Evolutionary conservation across 2,797 vertebrate species (phyloP), one percentile per base, ranked within the genome.

Genomic region (Chelidonichthys spinosus): DNA sequence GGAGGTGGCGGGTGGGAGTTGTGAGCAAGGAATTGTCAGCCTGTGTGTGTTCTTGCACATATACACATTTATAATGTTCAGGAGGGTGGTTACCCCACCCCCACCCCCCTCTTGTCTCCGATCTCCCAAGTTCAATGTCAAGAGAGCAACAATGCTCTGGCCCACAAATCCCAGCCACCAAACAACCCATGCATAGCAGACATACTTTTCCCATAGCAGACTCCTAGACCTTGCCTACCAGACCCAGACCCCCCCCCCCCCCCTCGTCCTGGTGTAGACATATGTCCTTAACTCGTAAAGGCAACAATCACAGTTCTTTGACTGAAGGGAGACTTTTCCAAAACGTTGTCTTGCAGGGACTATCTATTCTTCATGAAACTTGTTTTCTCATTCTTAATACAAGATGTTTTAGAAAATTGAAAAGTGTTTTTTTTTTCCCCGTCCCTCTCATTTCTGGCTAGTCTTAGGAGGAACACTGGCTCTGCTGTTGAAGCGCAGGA

Each of bases 91-190:
- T 70, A 47, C 71, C 76, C 58, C 42, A 11, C 40, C 50, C 1
- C 6, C 1, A 25, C 25, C 25, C 25, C 44, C 46, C 36, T 69
- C 25, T 64, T 52, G 59, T 83, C 86, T 82, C 63, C 74, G 39
- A 84, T 86, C 83, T 85, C 82, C 81, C 90, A 94, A 94, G 93
- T 94, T 94, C 93, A 94, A 91, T 94, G 92, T 94, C 93, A 92
- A 90, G 85, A 89, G 87, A 89, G 87, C 82, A 90, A 93, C 91
- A 93, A 92, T 90, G 83, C 83, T 79, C 44, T 69, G 86, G 84
- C 82, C 83, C 84, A 90, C 93, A 92, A 92, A 93, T 92, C 89
- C 87, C 56, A 25, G 66, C 84, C 87, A 90, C 80, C 86, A 90
- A 89, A 93, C 90, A 91, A 84, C 74, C 72, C 82, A 39, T 84